Conservation (phyloP, 1,140 invertebrate species). For the Halesus radiatus region DNA sequence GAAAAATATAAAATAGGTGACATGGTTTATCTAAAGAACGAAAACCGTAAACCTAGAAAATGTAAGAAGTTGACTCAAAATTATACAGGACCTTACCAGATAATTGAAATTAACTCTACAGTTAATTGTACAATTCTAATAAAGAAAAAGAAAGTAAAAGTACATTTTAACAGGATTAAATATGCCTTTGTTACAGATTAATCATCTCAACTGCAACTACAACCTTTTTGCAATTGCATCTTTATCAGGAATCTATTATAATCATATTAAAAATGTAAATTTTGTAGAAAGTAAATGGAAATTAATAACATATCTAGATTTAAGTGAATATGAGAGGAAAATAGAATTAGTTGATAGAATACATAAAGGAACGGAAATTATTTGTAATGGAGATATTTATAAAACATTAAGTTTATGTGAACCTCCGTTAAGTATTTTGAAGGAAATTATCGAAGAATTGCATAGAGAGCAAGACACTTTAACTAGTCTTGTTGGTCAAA, state of each 20-base stretch:
- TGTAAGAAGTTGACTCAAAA: neutral
- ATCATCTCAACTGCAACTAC: neutral
- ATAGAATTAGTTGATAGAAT: neutral
- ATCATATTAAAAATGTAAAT: constrained; percentile 2
- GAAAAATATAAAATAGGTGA: neutral
- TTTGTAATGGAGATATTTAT: neutral
- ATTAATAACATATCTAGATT: constrained; percentile 9
- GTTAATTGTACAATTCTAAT: neutral
- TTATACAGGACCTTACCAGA: neutral
- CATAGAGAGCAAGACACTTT: neutral
- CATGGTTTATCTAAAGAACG: neutral
- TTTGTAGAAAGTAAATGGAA: constrained; percentile 29
- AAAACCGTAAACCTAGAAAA: neutral
- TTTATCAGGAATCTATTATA: constrained; percentile 11
- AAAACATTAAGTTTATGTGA: neutral
- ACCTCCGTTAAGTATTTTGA: neutral
- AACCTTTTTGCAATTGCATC: neutral
- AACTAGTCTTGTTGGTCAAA: neutral
- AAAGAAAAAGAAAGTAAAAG: neutral
- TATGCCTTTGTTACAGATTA: neutral
- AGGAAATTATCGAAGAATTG: neutral
- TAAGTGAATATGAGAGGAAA: neutral
- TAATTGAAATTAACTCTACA: neutral
- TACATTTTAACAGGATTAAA: neutral
- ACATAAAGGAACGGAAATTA: neutral